Percentiles rank a stretch among this genome's conserved stretches.
phyloP scores from a whole-genome alignment of 1,140 invertebrate genomes.

The Limonius californicus region DNA sequence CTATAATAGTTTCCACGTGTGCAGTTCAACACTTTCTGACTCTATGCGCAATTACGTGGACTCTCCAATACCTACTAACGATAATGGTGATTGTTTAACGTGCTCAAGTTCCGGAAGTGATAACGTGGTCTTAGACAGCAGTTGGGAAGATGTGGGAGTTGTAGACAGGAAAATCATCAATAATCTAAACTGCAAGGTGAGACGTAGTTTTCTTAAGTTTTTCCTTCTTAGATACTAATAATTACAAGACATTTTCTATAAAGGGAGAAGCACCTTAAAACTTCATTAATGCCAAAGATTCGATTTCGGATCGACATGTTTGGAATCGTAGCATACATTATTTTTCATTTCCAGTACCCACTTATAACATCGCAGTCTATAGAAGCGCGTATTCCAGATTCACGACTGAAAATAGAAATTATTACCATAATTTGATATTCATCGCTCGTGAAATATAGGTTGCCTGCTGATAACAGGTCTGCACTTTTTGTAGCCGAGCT shows the following conservation, averaged over 20 bases:
- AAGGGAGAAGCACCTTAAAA: too few relatives aligned
- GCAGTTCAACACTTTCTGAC: background rate
- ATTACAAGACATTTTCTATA: too few relatives aligned
- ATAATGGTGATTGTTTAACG: conserved; percentile 37
- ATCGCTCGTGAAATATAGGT: background rate
- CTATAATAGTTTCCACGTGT: conserved; percentile 30
- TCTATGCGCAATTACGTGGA: background rate
- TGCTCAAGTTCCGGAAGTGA: conserved; percentile 44
- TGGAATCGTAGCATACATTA: too few relatives aligned
- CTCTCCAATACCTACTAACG: conserved; percentile 26
- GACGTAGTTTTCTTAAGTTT: too few relatives aligned
- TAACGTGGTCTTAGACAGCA: conserved; percentile 37
- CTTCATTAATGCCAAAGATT: too few relatives aligned
- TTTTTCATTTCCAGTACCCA: too few relatives aligned
- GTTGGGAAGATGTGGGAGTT: conserved; percentile 54
- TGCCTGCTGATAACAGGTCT: background rate
- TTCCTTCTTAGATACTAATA: too few relatives aligned
- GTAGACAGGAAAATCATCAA: conserved; percentile 51
- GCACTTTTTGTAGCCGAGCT: background rate
- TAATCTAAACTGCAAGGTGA: conserved; percentile 55
- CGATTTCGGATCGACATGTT: too few relatives aligned
- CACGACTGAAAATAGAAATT: background rate
- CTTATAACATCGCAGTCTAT: background rate
- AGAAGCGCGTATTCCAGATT: background rate
- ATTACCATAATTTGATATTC: background rate